Conservation (phyloP, 2,888 invertebrate genomes). For the Helicoverpa assulta region DNA sequence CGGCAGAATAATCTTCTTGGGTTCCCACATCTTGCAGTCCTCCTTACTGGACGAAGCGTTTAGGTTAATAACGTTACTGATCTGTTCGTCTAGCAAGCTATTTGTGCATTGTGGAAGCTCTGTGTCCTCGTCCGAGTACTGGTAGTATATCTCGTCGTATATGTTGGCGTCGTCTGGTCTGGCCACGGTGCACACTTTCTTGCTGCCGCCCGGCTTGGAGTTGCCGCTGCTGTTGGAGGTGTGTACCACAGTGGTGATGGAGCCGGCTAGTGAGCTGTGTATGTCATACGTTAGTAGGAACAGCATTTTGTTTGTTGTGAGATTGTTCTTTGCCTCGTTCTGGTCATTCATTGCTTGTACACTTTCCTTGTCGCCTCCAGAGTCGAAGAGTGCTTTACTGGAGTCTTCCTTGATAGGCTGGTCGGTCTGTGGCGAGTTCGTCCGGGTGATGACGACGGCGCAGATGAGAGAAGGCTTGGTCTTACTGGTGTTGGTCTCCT, state of each 20-base stretch:
- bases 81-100: conserved; percentile 84
- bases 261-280: conserved; percentile 90
- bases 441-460: conserved; percentile 82
- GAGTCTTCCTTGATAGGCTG: conserved; percentile 82
- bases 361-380: conserved; percentile 81
- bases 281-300: conserved; percentile 93
- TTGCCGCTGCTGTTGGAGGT: conserved; percentile 85
- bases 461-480: conserved; percentile 84
- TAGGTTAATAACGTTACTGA: conserved; percentile 89
- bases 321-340: conserved; percentile 92
- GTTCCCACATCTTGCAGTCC: conserved; percentile 83
- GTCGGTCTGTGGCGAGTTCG: conserved; percentile 72
- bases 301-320: conserved; percentile 83
- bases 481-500: conserved; percentile 77
- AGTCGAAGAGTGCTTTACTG: conserved; percentile 84
- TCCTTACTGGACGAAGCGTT: conserved; percentile 87
- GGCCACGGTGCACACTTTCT: conserved; percentile 85
- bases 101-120: conserved; percentile 88
- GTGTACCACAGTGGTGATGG: conserved; percentile 83
- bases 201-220: conserved; percentile 88
- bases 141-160: conserved; percentile 88
- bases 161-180: conserved; percentile 81
- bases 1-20: conserved; percentile 81
- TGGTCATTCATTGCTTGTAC: conserved; percentile 95
- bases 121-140: conserved; percentile 91